Evolutionary conservation across 2,113 vertebrate genomes (phyloP).

Genomic region (Halcyon malimbica): DNA sequence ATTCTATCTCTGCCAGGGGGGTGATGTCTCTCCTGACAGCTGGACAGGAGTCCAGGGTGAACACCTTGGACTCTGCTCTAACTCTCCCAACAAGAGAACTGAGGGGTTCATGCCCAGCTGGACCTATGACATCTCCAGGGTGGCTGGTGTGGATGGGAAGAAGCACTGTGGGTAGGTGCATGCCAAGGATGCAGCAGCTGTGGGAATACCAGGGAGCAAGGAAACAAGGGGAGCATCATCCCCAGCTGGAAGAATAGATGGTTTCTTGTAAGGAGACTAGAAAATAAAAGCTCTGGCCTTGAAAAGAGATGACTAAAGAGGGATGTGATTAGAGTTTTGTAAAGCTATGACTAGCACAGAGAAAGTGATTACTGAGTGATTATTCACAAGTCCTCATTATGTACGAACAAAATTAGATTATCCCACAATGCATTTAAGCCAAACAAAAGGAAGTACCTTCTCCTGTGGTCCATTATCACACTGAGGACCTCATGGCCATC

Average conservation of each 20-base stretch:
- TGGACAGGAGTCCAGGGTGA: fast-evolving
- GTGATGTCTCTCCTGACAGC: not conserved
- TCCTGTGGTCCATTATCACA: not conserved
- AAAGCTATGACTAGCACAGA: not conserved
- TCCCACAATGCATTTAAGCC: not conserved
- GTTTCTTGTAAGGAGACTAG: not conserved
- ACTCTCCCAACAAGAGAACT: not conserved
- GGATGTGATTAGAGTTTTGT: not conserved
- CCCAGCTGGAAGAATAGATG: not conserved
- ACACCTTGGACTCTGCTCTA: not conserved
- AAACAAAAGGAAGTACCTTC: constrained; percentile 29
- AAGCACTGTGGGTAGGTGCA: not conserved
- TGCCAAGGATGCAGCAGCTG: fast-evolving
- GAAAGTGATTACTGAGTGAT: constrained; percentile 17
- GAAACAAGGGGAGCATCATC: not conserved
- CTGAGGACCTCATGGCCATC: not conserved
- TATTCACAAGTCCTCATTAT: constrained; percentile 22
- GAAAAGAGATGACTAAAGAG: not conserved
- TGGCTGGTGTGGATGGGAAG: not conserved
- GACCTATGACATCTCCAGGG: not conserved
- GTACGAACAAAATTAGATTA: constrained; percentile 18
- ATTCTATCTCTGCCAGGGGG: not conserved
- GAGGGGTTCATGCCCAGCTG: not conserved
- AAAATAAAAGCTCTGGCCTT: constrained; percentile 27
- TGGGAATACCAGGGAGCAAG: not conserved